phyloP scores from a whole-genome alignment of 2,888 invertebrate species.

The Euzetes globulus region DNA sequence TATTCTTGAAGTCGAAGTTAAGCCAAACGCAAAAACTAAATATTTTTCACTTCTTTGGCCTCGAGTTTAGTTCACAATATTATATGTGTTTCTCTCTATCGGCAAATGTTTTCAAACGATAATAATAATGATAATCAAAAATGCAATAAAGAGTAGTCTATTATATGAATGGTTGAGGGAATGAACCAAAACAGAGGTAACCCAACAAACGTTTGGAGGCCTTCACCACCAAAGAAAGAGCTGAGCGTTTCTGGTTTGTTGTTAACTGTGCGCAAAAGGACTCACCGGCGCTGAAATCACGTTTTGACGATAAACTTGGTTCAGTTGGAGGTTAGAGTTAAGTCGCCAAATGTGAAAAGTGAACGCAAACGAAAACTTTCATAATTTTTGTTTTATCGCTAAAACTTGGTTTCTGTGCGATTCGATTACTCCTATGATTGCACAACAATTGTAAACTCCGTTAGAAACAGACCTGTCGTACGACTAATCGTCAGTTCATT shows the following conservation, averaged over 20 bases:
- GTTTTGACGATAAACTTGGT: background rate
- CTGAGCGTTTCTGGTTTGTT: background rate
- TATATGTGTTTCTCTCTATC: background rate
- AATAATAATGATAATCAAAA: conserved; percentile 4
- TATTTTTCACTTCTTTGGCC: background rate
- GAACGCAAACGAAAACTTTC: background rate
- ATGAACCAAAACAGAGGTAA: conserved; percentile 9
- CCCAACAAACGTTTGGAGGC: background rate
- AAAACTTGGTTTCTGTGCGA: background rate
- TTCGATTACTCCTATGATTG: background rate
- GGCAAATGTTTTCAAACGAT: conserved; percentile 10
- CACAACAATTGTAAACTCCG: background rate
- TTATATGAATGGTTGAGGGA: background rate
- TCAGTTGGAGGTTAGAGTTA: background rate
- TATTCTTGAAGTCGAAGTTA: background rate
- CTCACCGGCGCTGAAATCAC: background rate
- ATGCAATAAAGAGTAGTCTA: conserved; percentile 16
- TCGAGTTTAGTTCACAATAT: background rate
- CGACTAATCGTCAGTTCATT: background rate
- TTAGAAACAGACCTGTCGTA: background rate
- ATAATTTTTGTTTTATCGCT: background rate
- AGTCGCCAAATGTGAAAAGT: background rate
- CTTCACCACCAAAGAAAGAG: background rate
- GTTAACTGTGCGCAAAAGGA: background rate
- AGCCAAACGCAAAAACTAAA: background rate